Evolutionary conservation across 2,797 vertebrate species (phyloP).

Genomic region (Lepilemur ruficaudatus): DNA sequence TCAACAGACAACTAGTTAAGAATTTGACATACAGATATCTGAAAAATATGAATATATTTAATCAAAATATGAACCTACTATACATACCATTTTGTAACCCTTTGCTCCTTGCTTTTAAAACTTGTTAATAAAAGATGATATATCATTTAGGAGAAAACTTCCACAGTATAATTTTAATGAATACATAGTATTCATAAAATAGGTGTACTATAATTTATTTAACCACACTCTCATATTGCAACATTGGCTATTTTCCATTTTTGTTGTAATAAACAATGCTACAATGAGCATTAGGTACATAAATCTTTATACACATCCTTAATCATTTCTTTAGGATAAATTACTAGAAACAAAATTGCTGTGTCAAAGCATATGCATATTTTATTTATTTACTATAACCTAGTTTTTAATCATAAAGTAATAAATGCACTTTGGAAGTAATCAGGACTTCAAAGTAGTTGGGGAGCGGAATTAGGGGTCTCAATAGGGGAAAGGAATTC

Average conservation of each 20-base stretch:
- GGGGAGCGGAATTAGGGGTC: too few relatives aligned
- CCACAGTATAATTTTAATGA: conserved; percentile 17
- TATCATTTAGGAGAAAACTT: conserved; percentile 23
- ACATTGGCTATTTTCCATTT: conserved; percentile 64
- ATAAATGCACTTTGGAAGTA: conserved; percentile 53
- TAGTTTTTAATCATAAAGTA: conserved; percentile 64
- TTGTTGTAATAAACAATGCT: conserved; percentile 66
- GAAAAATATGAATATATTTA: background rate
- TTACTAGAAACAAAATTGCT: conserved; percentile 67
- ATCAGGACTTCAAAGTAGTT: background rate
- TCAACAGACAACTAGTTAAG: background rate
- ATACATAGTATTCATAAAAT: conserved; percentile 26
- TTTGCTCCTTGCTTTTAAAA: background rate
- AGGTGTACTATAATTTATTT: conserved; percentile 52
- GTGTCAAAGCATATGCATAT: conserved; percentile 58
- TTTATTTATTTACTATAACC: conserved; percentile 65
- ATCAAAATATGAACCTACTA: background rate
- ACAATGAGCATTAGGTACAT: conserved; percentile 47
- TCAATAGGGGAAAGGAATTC: too few relatives aligned
- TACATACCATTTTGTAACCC: background rate
- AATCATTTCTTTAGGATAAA: conserved; percentile 73
- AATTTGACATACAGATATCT: background rate
- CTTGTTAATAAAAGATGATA: conserved; percentile 16
- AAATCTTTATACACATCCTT: conserved; percentile 69
- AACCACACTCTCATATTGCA: conserved; percentile 6